phyloP scores from a whole-genome alignment of 2,797 vertebrate genomes.

The Anguilla megastoma region DNA sequence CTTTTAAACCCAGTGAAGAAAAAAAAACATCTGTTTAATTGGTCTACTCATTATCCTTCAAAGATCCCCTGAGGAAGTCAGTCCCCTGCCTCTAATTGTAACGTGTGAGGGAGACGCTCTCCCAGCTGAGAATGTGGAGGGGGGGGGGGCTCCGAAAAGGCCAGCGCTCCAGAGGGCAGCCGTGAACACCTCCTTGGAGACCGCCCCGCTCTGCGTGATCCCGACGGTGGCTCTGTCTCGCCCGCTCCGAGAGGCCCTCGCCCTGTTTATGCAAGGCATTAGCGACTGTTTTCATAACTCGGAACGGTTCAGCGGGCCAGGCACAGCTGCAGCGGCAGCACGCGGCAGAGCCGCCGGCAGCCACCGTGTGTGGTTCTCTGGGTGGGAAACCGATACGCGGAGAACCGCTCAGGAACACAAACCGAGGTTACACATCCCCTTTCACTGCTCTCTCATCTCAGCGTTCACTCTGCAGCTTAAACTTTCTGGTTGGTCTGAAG shows the following conservation, averaged over 20 bases:
- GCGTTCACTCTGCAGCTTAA: background rate
- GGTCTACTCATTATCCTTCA: conserved; percentile 18
- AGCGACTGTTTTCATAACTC: conserved; percentile 29
- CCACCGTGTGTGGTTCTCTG: background rate
- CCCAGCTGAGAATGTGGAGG: background rate
- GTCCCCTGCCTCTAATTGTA: background rate
- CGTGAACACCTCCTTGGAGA: background rate
- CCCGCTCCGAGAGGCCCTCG: conserved; percentile 26
- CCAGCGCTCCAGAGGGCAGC: background rate
- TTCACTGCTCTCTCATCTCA: background rate
- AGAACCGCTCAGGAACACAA: background rate
- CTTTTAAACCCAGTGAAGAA: background rate
- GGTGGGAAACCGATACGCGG: background rate
- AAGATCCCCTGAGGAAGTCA: background rate
- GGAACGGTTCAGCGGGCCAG: background rate
- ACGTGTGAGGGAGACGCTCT: conserved; percentile 1
- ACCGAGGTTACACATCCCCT: background rate
- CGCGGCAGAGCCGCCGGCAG: background rate
- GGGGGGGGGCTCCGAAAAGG: background rate
- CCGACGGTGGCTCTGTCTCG: background rate
- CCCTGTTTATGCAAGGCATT: conserved; percentile 34
- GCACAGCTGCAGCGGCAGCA: background rate
- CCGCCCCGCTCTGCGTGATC: background rate
- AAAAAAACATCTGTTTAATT: conserved; percentile 25
- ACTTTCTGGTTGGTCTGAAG: background rate